Conservation (phyloP, 2,113 vertebrate species). For the Panthera leo region DNA sequence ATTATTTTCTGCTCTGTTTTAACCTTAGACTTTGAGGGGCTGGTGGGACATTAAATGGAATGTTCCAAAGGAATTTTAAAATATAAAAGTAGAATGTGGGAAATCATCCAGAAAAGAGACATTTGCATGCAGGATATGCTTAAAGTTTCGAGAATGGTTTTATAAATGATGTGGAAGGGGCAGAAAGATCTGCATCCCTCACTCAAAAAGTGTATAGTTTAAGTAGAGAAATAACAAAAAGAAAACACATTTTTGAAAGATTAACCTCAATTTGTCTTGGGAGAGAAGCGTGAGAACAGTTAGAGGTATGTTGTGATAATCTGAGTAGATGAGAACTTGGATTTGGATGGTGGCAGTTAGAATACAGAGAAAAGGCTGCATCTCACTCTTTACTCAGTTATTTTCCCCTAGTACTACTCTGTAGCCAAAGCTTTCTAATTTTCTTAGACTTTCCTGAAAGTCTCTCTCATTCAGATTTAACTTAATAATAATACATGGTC, state of each 20-base stretch:
- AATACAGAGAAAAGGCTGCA: neutral
- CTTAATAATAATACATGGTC: neutral
- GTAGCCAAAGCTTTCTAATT: neutral
- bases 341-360: neutral
- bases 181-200: neutral
- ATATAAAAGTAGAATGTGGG: neutral
- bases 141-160: neutral
- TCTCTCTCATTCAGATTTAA: neutral
- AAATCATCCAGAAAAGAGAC: neutral
- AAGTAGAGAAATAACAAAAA: neutral
- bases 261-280: neutral
- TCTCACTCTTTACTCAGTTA: neutral
- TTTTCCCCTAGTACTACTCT: neutral
- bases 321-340: neutral
- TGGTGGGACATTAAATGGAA: neutral
- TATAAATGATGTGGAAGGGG: neutral
- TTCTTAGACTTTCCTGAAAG: neutral
- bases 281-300: neutral
- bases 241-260: neutral
- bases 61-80: neutral
- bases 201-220: neutral
- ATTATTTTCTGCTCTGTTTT: neutral
- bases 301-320: neutral
- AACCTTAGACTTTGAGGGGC: neutral
- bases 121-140: neutral